Conservation (phyloP, 2,113 vertebrate species). For the Hippocampus mohnikei region DNA sequence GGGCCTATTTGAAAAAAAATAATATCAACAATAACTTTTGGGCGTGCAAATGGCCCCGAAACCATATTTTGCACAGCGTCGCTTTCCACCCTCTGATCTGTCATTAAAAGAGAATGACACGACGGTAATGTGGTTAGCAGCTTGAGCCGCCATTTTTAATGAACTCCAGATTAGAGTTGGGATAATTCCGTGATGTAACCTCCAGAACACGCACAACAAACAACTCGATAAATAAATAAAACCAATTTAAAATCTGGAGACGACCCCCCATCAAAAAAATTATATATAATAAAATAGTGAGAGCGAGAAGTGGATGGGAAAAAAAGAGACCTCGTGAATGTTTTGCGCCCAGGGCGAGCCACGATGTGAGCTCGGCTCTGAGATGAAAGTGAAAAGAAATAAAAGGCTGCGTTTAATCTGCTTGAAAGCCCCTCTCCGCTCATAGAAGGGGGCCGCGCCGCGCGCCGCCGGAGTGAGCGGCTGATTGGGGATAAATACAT, state of each 20-base stretch:
- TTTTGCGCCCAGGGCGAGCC: conserved; percentile 85
- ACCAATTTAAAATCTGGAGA: conserved; percentile 80
- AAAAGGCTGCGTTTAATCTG: conserved; percentile 99
- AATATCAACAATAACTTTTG: not conserved
- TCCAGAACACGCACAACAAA: conserved; percentile 69
- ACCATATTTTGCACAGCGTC: not conserved
- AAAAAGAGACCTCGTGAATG: conserved; percentile 81
- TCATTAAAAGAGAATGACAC: conserved; percentile 34
- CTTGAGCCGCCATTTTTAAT: conserved; percentile 43
- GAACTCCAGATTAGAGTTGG: conserved; percentile 51
- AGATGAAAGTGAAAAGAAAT: conserved; percentile 99
- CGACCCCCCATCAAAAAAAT: conserved; percentile 43
- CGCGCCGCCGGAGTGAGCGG: conserved; percentile 86
- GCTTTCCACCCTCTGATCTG: not conserved
- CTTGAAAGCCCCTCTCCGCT: conserved; percentile 93
- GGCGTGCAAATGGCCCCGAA: not conserved
- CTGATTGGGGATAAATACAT: conserved; percentile 97
- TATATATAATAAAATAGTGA: conserved; percentile 46
- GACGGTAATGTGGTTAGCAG: conserved; percentile 22
- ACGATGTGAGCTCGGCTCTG: conserved; percentile 85
- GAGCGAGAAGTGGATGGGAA: conserved; percentile 3
- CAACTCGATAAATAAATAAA: conserved; percentile 72
- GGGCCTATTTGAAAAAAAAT: not conserved
- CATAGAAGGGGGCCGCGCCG: conserved; percentile 82
- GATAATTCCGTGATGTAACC: conserved; percentile 64